Evolutionary conservation across 2,888 invertebrate species (phyloP), one percentile per base, ranked within the genome.

Genomic region (Agrochola lychnidis): DNA sequence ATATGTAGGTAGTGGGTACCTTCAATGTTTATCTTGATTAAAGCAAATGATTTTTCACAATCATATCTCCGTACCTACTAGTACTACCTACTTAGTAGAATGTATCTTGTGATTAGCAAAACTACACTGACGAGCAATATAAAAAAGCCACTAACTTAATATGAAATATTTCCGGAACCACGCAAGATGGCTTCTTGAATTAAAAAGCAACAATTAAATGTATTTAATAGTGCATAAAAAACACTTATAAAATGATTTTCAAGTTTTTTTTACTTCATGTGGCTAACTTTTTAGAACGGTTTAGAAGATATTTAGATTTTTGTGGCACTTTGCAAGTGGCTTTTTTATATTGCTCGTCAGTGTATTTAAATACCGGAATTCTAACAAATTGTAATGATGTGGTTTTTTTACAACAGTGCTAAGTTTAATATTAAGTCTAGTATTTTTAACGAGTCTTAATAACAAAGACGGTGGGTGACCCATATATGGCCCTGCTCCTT

Each of bases 391-490:
- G 2, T 36, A 48, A 48, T 59, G 10, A 42, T 30, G 19, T 4
- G 36, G 4, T 45, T 48, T 48, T 30, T 70, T 36, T 48, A 30
- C 25, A 57, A 40, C 6, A 59, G 40, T 59, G 72, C 14, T 57
- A 25, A 48, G 45, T 22, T 36, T 9, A 56, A 22, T 14, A 57
- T 57, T 19, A n/a, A 19, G 22, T 59, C 5, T 30, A 10, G 57
- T 56, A 77, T 14, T 53, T 53, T 51, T 14, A 53, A 59, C 30
- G 16, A 36, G 19, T 71, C 40, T 48, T 25, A 12, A 62, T 30
- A 71, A 71, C 4, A 40, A 81, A 81, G 57, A 22, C 9, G 53
- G 25, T n/a, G n/a, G 22, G 22, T 53, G n/a, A n/a, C 56, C 12
- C 56, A n/a, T n/a, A 10, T n/a, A 56, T 12, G n/a, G 12, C 53